phyloP scores from a whole-genome alignment of 2,888 invertebrate genomes.

The Gonocerus acuteangulatus region DNA sequence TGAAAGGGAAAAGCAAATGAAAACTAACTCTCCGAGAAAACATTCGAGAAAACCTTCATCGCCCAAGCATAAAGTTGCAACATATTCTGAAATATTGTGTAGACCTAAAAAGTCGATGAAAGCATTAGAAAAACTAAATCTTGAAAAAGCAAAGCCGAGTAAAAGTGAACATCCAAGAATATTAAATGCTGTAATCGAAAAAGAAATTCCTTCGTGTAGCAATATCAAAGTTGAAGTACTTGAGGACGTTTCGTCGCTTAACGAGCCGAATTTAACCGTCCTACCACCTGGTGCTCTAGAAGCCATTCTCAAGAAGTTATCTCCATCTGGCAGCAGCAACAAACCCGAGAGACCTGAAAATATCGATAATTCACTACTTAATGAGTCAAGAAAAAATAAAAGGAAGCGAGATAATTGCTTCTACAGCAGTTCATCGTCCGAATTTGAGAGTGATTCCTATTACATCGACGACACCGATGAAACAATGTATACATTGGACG shows the following conservation, averaged over 20 bases:
- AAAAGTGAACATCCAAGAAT: not conserved
- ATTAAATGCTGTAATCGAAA: no score
- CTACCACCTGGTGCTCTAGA: no score
- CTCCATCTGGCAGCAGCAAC: no score
- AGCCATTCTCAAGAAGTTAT: no score
- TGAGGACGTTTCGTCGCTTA: no score
- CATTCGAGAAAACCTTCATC: no score
- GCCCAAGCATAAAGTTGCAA: not conserved
- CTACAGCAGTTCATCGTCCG: not conserved
- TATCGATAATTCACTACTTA: not conserved
- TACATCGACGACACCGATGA: not conserved
- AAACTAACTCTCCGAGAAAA: not conserved
- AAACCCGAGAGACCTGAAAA: no score
- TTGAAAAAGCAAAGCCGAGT: not conserved
- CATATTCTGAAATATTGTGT: conserved; percentile 6
- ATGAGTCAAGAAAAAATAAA: not conserved
- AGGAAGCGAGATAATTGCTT: not conserved
- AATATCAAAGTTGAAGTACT: no score
- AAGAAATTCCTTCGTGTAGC: no score
- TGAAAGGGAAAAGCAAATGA: not conserved
- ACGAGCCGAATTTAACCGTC: no score
- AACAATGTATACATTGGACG: conserved; percentile 6
- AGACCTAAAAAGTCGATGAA: no score
- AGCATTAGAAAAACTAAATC: no score
- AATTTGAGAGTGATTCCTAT: not conserved